These are phyloP conservation scores for Forpus xanthops DNA, from an alignment of 2,797 vertebrate species.

Conservation along the genomic window DNA sequence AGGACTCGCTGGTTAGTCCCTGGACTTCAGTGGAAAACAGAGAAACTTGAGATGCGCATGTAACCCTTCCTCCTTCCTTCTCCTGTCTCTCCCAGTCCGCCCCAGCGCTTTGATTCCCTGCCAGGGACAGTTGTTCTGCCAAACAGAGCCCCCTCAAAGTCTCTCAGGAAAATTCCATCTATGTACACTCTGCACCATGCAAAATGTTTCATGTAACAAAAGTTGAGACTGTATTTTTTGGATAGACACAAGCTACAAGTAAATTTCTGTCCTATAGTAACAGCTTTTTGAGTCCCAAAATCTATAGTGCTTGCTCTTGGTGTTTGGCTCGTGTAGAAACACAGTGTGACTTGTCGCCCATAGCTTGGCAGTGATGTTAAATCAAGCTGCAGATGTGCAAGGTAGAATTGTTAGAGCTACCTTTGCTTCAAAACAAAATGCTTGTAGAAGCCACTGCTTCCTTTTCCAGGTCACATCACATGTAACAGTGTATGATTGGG, in stretches of 20 bases:
- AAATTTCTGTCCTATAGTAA: background rate
- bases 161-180: conserved; percentile 8
- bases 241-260: background rate
- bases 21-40: background rate
- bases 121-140: conserved; percentile 11
- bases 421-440: background rate
- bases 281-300: background rate
- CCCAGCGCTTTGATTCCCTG: background rate
- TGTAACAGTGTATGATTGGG: accelerated
- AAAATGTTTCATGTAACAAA: background rate
- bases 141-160: conserved; percentile 1
- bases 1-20: background rate
- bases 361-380: background rate
- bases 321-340: background rate
- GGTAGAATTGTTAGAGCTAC: background rate
- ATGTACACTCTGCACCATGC: accelerated
- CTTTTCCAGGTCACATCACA: background rate
- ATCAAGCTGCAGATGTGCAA: background rate
- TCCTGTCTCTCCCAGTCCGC: background rate
- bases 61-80: background rate
- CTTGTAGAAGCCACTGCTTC: background rate
- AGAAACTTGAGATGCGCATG: background rate
- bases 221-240: background rate
- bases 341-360: accelerated
- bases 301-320: background rate